phyloP scores from a whole-genome alignment of 2,113 vertebrate species.

The Aegypius monachus region DNA sequence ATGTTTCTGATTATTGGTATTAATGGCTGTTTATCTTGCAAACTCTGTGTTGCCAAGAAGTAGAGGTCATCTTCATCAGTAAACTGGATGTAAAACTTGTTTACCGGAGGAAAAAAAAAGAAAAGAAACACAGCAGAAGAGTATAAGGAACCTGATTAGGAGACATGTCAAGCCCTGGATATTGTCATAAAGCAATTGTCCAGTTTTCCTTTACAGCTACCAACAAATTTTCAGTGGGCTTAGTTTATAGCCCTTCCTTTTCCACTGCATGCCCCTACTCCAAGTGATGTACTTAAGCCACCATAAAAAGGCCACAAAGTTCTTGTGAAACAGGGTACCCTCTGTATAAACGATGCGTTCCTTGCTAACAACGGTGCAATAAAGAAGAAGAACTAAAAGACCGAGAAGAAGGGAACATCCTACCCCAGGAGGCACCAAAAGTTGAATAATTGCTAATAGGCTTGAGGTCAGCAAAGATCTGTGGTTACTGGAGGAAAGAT shows the following conservation, averaged over 20 bases:
- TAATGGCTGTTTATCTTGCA: neutral
- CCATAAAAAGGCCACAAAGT: no score
- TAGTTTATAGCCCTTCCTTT: neutral
- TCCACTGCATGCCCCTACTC: neutral
- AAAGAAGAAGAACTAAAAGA: no score
- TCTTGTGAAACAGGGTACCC: no score
- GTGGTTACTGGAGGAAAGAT: no score
- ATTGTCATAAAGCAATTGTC: neutral
- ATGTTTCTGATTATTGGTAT: neutral
- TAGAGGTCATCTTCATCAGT: neutral
- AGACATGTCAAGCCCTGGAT: neutral
- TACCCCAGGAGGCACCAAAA: no score
- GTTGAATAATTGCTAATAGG: no score
- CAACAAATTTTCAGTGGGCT: fast-evolving
- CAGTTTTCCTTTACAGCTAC: neutral
- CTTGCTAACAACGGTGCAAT: no score
- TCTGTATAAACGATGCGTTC: no score
- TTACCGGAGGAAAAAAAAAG: neutral
- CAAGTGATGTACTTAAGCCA: no score
- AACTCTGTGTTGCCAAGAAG: neutral
- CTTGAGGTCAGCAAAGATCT: no score
- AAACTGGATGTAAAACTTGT: neutral
- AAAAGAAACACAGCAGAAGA: neutral
- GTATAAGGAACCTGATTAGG: neutral
- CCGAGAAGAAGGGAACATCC: no score